Conservation (phyloP, 1,140 invertebrate species). For the Cryptotermes secundus region DNA sequence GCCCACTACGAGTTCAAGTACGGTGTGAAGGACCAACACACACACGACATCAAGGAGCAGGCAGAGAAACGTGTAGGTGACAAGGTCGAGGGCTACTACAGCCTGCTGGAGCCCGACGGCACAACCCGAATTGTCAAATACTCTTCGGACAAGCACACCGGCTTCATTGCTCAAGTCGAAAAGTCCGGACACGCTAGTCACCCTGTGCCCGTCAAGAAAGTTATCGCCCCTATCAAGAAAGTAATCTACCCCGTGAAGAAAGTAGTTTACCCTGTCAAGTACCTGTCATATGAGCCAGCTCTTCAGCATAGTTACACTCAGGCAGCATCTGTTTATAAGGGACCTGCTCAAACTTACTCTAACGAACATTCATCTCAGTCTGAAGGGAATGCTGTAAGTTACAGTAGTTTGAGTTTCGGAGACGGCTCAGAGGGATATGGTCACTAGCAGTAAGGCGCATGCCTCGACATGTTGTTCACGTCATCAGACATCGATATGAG, state of each 20-base stretch:
- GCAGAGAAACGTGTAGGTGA: constrained; percentile 39
- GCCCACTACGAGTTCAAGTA: constrained; percentile 37
- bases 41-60: constrained; percentile 40
- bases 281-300: not conserved
- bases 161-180: constrained; percentile 39
- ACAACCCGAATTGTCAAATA: constrained; percentile 36
- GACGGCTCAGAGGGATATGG: not conserved
- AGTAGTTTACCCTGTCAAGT: not conserved
- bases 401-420: not conserved
- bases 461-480: too few relatives aligned
- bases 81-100: constrained; percentile 39
- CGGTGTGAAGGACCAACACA: constrained; percentile 37
- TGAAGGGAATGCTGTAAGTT: not conserved
- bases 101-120: constrained; percentile 40
- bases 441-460: not conserved
- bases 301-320: not conserved
- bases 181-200: constrained; percentile 38
- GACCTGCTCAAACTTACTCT: not conserved
- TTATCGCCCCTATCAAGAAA: not conserved
- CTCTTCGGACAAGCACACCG: constrained; percentile 37
- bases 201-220: constrained; percentile 36
- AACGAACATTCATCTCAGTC: not conserved
- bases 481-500: too few relatives aligned
- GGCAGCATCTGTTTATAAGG: not conserved
- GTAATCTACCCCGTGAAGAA: not conserved